Evolutionary conservation across 2,888 invertebrate genomes (phyloP).

Genomic region (Timema podura): DNA sequence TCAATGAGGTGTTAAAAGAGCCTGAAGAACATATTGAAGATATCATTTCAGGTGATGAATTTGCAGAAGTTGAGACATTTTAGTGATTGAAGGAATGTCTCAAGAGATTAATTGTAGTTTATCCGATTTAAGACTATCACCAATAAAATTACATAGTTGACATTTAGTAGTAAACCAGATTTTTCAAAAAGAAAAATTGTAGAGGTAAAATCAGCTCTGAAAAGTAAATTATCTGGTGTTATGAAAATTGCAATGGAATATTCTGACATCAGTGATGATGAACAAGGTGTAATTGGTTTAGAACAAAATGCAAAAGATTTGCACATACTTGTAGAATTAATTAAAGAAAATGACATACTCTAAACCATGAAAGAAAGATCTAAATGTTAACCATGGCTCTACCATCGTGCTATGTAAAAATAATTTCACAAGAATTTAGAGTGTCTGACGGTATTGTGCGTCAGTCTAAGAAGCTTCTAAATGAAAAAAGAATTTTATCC

Average conservation of each 20-base stretch:
- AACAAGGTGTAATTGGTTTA: background rate
- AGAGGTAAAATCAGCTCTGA: background rate
- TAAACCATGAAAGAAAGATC: background rate
- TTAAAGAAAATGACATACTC: background rate
- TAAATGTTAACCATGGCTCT: background rate
- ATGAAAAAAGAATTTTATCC: background rate
- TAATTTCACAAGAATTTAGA: background rate
- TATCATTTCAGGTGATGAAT: too few relatives aligned
- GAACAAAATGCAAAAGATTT: background rate
- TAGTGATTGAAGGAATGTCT: background rate
- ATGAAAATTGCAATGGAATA: background rate
- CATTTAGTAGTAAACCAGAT: slow-evolving; percentile 1
- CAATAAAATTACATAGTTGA: slow-evolving; percentile 3
- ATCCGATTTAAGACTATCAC: background rate
- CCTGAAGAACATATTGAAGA: too few relatives aligned
- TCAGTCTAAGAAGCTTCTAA: background rate
- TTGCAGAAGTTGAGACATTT: slow-evolving; percentile 15
- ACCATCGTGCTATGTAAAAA: background rate
- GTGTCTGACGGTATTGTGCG: background rate
- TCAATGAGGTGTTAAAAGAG: too few relatives aligned
- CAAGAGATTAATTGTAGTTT: background rate
- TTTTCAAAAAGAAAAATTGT: slow-evolving; percentile 7
- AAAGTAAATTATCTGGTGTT: background rate
- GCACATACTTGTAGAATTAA: background rate
- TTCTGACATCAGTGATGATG: background rate